These are phyloP conservation scores for Iguana delicatissima DNA, from an alignment of 2,797 vertebrate species.

Conservation along the genomic window DNA sequence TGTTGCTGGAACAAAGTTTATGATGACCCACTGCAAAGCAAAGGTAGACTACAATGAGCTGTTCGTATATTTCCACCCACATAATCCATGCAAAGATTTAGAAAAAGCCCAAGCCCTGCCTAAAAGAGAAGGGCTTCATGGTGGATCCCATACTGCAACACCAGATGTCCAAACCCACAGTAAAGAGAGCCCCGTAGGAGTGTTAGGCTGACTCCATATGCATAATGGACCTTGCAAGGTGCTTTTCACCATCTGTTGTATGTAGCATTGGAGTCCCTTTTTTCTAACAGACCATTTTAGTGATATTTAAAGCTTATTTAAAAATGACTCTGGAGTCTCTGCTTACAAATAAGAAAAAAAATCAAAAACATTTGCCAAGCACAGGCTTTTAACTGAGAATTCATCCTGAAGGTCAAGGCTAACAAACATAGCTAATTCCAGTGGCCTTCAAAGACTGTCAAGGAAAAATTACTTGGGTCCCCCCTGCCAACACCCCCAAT, in stretches of 20 bases:
- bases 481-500: background rate
- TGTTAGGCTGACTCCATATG: slow-evolving; percentile 31
- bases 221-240: slow-evolving; percentile 55
- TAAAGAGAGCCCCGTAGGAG: slow-evolving; percentile 63
- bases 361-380: background rate
- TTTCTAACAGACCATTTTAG: background rate
- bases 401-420: background rate
- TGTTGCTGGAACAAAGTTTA: slow-evolving; percentile 8
- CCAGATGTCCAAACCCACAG: slow-evolving; percentile 47
- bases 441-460: background rate
- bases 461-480: background rate
- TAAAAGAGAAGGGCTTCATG: background rate
- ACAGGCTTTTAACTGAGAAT: background rate
- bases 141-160: slow-evolving; percentile 7
- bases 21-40: background rate
- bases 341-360: background rate
- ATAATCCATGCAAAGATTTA: background rate
- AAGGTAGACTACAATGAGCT: background rate
- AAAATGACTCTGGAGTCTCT: background rate
- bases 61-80: background rate
- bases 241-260: slow-evolving; percentile 60
- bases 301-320: slow-evolving; percentile 18
- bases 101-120: background rate
- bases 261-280: slow-evolving; percentile 23
- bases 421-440: background rate